Conservation (phyloP, 2,113 vertebrate genomes). For the Trematocara unimaculatum region DNA sequence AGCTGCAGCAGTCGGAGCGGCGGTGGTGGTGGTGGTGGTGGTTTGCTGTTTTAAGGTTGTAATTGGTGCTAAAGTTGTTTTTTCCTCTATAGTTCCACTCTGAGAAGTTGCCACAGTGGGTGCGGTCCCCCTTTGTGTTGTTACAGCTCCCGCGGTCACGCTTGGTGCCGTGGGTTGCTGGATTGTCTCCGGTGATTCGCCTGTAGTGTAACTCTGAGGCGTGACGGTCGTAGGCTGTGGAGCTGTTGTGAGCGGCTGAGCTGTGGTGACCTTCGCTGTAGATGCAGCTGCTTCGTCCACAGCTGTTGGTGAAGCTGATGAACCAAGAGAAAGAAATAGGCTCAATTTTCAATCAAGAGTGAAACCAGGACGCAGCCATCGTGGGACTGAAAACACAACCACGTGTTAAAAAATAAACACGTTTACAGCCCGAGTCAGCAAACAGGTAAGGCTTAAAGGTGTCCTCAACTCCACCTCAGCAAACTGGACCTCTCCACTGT, state of each 20-base stretch:
- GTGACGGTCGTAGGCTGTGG: fast-evolving
- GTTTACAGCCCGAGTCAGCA: not conserved
- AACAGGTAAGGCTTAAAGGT: not conserved
- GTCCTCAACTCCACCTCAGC: not conserved
- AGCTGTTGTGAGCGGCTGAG: not conserved
- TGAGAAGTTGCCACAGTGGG: not conserved
- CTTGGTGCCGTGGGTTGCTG: not conserved
- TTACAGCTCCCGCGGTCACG: not conserved
- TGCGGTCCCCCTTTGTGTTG: fast-evolving
- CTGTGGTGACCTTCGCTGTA: not conserved
- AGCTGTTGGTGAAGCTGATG: slow-evolving; percentile 1
- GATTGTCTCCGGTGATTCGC: fast-evolving
- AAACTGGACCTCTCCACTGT: not conserved
- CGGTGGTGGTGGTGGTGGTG: fast-evolving
- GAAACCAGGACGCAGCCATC: not conserved
- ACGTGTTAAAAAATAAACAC: not conserved
- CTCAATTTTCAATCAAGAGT: fast-evolving
- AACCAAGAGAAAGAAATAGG: not conserved
- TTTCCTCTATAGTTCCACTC: not conserved
- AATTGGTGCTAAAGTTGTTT: not conserved
- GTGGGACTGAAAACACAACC: fast-evolving
- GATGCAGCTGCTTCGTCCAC: not conserved
- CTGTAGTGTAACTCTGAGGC: not conserved
- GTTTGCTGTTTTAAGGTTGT: not conserved
- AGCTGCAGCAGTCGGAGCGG: not conserved